Conservation (phyloP, 2,797 vertebrate species). For the Steatocranus sp. region DNA sequence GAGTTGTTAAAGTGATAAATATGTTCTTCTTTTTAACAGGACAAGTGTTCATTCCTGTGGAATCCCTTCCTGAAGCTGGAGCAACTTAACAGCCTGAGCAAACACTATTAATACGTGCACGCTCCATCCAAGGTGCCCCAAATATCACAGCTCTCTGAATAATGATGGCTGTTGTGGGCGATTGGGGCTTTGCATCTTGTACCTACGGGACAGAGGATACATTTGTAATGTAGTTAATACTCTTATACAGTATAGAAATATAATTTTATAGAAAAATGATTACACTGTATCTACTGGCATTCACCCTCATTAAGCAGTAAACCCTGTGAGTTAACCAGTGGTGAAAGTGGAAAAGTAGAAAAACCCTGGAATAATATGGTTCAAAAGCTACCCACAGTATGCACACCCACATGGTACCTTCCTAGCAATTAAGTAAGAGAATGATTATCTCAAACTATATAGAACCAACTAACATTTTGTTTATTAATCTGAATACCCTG, state of each 20-base stretch:
- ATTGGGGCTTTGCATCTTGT: fast-evolving
- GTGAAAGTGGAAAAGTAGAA: background rate
- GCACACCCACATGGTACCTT: background rate
- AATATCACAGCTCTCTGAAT: background rate
- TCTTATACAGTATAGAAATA: background rate
- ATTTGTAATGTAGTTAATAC: background rate
- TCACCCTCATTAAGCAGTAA: background rate
- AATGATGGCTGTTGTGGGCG: fast-evolving
- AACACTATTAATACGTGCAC: background rate
- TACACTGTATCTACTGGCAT: background rate
- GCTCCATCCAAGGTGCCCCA: background rate
- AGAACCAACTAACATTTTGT: fast-evolving
- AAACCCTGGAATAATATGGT: background rate
- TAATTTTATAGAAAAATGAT: background rate
- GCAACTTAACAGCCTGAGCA: background rate
- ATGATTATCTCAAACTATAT: fast-evolving
- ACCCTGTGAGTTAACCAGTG: background rate
- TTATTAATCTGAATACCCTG: background rate
- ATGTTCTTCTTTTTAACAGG: background rate
- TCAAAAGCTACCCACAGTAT: background rate
- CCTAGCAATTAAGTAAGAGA: background rate
- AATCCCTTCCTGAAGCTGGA: background rate
- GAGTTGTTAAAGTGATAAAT: background rate
- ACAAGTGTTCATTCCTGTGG: background rate
- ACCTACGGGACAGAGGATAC: fast-evolving